Evolutionary conservation across 2,797 vertebrate species (phyloP).

Genomic region (Ibycter americanus): DNA sequence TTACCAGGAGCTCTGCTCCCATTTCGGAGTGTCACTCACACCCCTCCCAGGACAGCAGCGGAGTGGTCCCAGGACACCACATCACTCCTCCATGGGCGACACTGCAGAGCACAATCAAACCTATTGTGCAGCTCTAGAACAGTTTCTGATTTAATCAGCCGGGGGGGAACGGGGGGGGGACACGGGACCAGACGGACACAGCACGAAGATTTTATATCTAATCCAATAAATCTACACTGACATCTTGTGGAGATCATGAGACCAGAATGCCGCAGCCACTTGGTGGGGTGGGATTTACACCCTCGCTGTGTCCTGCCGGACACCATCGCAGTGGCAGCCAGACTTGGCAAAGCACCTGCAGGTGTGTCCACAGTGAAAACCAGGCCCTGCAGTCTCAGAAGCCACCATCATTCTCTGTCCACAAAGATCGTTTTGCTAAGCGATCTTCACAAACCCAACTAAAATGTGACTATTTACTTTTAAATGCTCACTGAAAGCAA

Average conservation of each 20-base stretch:
- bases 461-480: neutral
- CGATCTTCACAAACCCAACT: neutral
- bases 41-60: neutral
- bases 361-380: neutral
- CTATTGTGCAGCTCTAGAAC: conserved; percentile 17
- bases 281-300: neutral
- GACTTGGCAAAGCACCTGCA: neutral
- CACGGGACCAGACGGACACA: neutral
- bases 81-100: neutral
- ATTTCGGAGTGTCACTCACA: neutral
- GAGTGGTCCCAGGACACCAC: too few relatives aligned
- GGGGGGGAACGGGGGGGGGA: too few relatives aligned
- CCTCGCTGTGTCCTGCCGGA: accelerated
- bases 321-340: accelerated
- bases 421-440: neutral
- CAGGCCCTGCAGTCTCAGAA: neutral
- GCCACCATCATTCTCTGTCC: neutral
- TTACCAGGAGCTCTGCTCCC: neutral
- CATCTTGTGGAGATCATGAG: conserved; percentile 65
- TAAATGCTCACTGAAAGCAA: neutral
- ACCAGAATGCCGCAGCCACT: neutral
- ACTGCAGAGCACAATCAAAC: conserved; percentile 41
- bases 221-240: conserved; percentile 65
- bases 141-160: neutral
- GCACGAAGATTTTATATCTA: neutral